Conservation (phyloP, 92 coral and sea anemone genomes). For the Zoanthus sociatus region DNA sequence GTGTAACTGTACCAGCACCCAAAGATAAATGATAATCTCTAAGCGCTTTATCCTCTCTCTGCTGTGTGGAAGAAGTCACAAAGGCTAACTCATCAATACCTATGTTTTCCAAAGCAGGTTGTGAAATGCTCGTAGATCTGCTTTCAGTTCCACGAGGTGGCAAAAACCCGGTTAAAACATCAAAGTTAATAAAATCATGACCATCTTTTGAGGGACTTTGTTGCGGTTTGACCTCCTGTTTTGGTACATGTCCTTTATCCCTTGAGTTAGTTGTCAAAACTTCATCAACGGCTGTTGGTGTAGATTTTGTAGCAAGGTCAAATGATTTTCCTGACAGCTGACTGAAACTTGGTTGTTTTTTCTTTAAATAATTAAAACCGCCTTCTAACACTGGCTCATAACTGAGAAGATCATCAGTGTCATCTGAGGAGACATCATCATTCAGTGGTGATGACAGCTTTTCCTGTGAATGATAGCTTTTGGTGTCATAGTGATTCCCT, state of each 20-base stretch:
- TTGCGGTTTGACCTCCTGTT: constrained; percentile 39
- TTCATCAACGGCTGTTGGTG: constrained; percentile 25
- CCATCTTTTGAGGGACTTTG: constrained; percentile 1
- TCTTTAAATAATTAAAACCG: constrained; percentile 68
- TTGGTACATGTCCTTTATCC: constrained; percentile 5
- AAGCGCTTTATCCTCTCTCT: constrained; percentile 50
- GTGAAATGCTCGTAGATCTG: constrained; percentile 18
- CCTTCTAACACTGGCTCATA: constrained; percentile 86
- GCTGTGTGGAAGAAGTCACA: background rate
- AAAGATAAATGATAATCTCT: constrained; percentile 65
- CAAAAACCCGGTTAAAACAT: background rate
- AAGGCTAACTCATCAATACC: constrained; percentile 11
- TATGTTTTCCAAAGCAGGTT: background rate
- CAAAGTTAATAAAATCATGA: background rate
- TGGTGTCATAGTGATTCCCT: background rate
- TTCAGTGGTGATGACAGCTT: constrained; percentile 8
- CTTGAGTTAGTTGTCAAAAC: constrained; percentile 34
- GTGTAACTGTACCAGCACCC: constrained; percentile 72
- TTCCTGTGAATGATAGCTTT: background rate
- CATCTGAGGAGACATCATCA: constrained; percentile 58
- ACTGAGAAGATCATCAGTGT: constrained; percentile 85
- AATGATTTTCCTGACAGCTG: constrained; percentile 8
- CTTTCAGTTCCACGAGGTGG: background rate
- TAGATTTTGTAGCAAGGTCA: background rate
- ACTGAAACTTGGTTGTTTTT: background rate